Evolutionary conservation across 2,113 vertebrate species (phyloP), one percentile per base, ranked within the genome.

Genomic region (cat (Felis catus)): DNA sequence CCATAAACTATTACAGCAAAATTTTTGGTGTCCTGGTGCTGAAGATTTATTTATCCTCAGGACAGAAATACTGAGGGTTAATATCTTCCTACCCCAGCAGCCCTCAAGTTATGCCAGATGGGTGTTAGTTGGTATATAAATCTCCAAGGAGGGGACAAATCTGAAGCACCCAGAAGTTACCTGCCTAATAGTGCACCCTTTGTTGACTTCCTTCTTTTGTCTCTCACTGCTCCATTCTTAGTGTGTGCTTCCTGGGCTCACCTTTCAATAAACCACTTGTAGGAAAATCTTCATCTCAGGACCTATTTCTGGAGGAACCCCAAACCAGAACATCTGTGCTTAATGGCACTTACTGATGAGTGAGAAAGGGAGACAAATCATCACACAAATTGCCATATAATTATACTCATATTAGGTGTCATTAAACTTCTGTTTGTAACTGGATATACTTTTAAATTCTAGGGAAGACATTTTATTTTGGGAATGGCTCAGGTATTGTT

Each of bases 381-480:
- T 91, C 41, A 87, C 45, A n/a, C 27, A 21, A 95, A 61, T 48
- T 14, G 8, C 39, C 7, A 2, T 18, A 21, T 76, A 85, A 29
- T 73, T 91, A 79, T 90, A 61, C 29, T 89, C 29, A 36, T 12
- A 71, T 88, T 86, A 91, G 48, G 4, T 21, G 88, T 65, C 55
- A 91, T 58, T 85, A 61, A 74, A 78, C 73, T 83, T 93, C 23
- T 66, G 12, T 86, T 91, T 85, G 14, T 92, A 71, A 78, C 19
- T 89, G 21, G 23, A 85, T 88, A 29, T 81, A 63, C 13, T 97
- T 89, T 83, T 86, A 96, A 41, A 45, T 45, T 19, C 13, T 61
- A 2, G 36, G 2, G 8, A 93, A 91, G 23, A 91, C 88, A 95
- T 83, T 97, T 97, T 96, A 80, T 71, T 95, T 97, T 95, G 51